Percentiles rank a stretch among this genome's conserved stretches.
These are phyloP conservation scores for Grantiella picta DNA, from an alignment of 2,113 vertebrate genomes.

Conservation along the genomic window DNA sequence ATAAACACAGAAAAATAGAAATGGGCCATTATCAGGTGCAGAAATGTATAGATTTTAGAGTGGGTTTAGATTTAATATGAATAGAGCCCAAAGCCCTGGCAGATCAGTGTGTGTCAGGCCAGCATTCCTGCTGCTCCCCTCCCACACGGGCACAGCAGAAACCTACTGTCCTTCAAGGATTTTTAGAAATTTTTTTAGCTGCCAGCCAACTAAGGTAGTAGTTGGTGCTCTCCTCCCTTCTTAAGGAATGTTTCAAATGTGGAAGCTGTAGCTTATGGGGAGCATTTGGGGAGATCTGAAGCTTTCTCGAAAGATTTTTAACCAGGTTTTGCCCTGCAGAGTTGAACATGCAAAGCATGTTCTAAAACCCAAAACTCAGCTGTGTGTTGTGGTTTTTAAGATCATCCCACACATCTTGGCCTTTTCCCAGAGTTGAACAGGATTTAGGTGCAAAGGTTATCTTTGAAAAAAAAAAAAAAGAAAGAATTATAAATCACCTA, in stretches of 20 bases:
- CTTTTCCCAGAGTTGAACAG: neutral
- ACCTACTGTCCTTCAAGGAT: neutral
- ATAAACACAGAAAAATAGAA: neutral
- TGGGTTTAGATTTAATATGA: neutral
- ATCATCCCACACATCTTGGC: neutral
- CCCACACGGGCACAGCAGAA: neutral
- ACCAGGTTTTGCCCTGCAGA: neutral
- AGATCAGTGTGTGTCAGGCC: neutral
- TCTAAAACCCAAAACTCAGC: neutral
- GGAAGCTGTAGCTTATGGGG: neutral
- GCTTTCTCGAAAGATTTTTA: neutral
- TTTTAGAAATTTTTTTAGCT: neutral
- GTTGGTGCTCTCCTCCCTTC: neutral
- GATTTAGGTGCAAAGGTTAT: constrained; percentile 1
- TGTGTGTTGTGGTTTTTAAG: neutral
- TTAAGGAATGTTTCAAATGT: neutral
- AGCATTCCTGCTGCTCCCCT: neutral
- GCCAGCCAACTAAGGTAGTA: neutral
- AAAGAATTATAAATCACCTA: neutral
- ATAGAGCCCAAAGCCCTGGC: neutral
- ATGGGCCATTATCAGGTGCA: neutral
- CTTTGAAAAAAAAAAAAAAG: neutral
- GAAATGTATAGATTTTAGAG: neutral
- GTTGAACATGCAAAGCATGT: neutral
- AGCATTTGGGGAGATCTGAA: neutral